Evolutionary conservation across 2,113 vertebrate species (phyloP).

Genomic region (Plectropomus leopardus): DNA sequence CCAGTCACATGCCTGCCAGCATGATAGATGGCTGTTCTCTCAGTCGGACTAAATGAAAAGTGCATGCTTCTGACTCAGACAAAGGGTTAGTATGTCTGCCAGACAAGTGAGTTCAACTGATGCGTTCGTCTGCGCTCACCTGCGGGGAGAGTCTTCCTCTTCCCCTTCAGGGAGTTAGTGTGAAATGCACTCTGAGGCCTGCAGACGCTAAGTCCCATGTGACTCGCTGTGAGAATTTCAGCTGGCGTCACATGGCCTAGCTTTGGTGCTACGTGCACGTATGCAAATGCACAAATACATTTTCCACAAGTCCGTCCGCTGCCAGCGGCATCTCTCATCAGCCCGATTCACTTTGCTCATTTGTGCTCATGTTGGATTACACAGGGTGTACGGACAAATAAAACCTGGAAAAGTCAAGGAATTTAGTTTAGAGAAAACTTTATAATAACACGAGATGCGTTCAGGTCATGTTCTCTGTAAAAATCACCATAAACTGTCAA

Average conservation of each 20-base stretch:
- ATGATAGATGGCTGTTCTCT: constrained; percentile 59
- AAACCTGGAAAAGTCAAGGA: too few relatives aligned
- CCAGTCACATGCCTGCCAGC: constrained; percentile 68
- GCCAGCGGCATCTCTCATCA: constrained; percentile 4
- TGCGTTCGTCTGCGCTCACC: constrained; percentile 41
- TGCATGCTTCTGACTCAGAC: constrained; percentile 53
- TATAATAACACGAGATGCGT: too few relatives aligned
- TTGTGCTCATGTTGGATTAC: not conserved
- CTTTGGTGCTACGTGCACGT: not conserved
- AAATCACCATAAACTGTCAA: too few relatives aligned
- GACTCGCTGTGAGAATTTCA: constrained; percentile 33
- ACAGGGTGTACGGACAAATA: too few relatives aligned
- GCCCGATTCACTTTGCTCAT: not conserved
- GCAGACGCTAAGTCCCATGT: constrained; percentile 38
- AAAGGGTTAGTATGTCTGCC: constrained; percentile 46
- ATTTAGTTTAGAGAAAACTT: too few relatives aligned
- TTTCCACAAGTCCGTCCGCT: not conserved
- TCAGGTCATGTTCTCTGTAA: too few relatives aligned
- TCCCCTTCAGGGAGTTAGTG: constrained; percentile 19
- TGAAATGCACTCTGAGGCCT: constrained; percentile 27
- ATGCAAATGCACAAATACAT: constrained; percentile 3
- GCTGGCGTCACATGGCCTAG: constrained; percentile 28
- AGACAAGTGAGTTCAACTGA: constrained; percentile 32
- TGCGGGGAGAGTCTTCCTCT: constrained; percentile 32
- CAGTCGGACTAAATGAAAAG: constrained; percentile 56